Base-by-base conservation (phyloP, 2,113 vertebrate genomes). In the Geothlypis trichas region DNA sequence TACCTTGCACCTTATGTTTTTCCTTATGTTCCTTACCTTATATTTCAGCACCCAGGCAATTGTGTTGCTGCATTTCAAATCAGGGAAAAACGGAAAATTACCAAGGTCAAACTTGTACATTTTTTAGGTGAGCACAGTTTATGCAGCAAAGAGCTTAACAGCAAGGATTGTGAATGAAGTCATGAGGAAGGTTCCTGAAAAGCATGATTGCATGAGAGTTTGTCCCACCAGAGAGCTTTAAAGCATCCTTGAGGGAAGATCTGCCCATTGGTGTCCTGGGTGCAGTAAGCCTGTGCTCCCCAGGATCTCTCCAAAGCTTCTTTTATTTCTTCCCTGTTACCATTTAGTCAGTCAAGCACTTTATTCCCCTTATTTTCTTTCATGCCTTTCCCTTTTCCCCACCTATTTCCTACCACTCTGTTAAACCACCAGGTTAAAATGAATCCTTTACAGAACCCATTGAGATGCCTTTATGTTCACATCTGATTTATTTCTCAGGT, bases 401-500 rank as follows among this genome's bases (percentile, higher is more conserved):
- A 65, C 22, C 46, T 89, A 20, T 95, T 84, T 95, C 35, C 67
- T 44, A 54, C 31, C 44, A 33, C 22, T 69, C 55, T 7, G 5
- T 92, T 88, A 89, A 94, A 87, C 69, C 69, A 87, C 28, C 55
- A 66, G 59, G 62, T 92, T 85, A 87, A 91, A 90, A 78, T 33
- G 83, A 77, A 37, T 72, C 75, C 72, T 93, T 90, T 66, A 83
- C 69, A 83, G 85, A 85, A 52, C 26, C 59, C 41, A 42, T 11
- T 55, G 79, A 85, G 68, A 52, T 79, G 61, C 51, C 42, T 28
- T 91, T 94, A 84, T 75, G 77, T 63, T 91, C 90, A 69, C 77
- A 88, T 75, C 76, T 82, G 72, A 91, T 96, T 96, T 97, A 95
- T 87, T 89, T 94, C 90, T 92, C 52, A 89, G n/a, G 5, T 61